Evolutionary conservation across 2,113 vertebrate species (phyloP).

Genomic region (Pedetes capensis): DNA sequence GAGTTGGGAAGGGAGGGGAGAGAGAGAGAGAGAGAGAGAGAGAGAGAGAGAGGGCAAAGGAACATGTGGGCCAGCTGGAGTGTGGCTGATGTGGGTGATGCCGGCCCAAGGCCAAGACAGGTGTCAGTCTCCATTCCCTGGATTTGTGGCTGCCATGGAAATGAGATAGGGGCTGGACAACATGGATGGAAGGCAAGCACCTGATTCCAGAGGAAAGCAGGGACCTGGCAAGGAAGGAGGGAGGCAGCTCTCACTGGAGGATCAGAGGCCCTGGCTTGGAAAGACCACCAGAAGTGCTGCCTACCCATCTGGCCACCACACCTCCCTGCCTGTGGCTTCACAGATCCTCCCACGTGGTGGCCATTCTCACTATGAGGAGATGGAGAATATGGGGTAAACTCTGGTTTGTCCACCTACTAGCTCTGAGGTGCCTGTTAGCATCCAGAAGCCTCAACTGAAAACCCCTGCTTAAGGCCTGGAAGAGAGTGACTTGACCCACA

Average conservation of each 20-base stretch:
- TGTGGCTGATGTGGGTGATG: neutral
- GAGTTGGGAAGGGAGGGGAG: slow-evolving; percentile 10
- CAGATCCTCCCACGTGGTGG: neutral
- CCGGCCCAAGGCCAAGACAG: neutral
- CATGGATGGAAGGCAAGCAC: neutral
- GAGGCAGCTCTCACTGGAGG: neutral
- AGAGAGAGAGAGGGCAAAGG: neutral
- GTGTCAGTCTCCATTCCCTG: neutral
- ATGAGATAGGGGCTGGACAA: neutral
- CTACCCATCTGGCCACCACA: too few relatives aligned
- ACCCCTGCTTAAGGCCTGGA: neutral
- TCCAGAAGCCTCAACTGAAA: neutral
- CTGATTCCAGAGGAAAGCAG: neutral
- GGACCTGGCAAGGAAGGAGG: neutral
- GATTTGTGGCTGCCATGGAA: neutral
- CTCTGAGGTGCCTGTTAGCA: neutral
- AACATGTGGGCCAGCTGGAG: neutral
- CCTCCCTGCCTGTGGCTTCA: fast-evolving
- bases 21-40: slow-evolving; percentile 44
- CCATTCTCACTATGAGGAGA: neutral
- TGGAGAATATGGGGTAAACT: neutral
- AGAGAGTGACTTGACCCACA: neutral
- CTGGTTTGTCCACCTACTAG: neutral
- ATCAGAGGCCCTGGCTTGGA: neutral
- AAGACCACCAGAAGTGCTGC: neutral